Percentiles rank a stretch among this genome's conserved stretches.
Evolutionary conservation across 2,797 vertebrate species (phyloP).

Genomic region (Propithecus perrieri): DNA sequence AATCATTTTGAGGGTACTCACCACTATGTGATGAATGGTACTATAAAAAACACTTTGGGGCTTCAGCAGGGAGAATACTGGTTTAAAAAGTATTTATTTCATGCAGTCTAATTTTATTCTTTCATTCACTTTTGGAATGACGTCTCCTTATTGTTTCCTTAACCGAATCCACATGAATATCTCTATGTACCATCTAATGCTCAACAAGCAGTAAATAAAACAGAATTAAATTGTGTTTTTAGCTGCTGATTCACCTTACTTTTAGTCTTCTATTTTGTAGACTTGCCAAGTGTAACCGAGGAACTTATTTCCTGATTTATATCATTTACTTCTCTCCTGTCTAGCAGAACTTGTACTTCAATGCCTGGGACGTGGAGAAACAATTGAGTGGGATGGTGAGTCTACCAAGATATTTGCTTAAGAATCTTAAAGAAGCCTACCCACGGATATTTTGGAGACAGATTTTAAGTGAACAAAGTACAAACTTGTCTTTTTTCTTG

Average conservation of each 20-base stretch:
- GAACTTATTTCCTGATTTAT: conserved; percentile 33
- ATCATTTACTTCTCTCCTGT: conserved; percentile 54
- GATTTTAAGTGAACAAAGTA: conserved; percentile 65
- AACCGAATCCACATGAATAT: neutral
- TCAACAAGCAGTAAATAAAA: neutral
- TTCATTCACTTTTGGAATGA: neutral
- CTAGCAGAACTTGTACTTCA: conserved; percentile 23
- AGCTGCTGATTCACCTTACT: conserved; percentile 20
- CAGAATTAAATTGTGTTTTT: neutral
- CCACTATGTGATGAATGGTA: neutral
- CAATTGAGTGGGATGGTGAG: conserved; percentile 56
- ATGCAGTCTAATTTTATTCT: neutral
- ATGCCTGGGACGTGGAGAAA: conserved; percentile 14
- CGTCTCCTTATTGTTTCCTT: neutral
- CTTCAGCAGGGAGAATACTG: neutral
- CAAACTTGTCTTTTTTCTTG: conserved; percentile 43
- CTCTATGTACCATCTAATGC: neutral
- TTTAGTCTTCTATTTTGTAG: neutral
- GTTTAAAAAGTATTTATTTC: conserved; percentile 44
- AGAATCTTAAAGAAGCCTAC: conserved; percentile 62
- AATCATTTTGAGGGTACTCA: conserved; percentile 60
- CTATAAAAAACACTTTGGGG: conserved; percentile 31
- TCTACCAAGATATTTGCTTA: conserved; percentile 50
- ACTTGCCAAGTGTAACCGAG: conserved; percentile 51
- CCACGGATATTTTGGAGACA: conserved; percentile 46